Conservation (phyloP, 2,113 vertebrate species). For the Notarius quadriscutis region DNA sequence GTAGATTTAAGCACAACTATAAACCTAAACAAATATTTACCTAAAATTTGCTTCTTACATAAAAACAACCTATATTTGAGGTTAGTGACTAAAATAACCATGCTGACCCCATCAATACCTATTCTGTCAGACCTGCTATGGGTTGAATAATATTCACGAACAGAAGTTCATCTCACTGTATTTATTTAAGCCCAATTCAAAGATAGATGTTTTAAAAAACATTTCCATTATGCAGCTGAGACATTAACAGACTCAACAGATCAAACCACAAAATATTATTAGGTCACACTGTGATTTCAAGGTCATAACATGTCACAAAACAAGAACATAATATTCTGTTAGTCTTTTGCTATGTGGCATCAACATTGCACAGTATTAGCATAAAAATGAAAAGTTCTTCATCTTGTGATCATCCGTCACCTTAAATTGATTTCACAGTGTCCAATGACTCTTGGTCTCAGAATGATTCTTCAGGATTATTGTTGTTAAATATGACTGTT, state of each 20-base stretch:
- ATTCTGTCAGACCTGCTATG: conserved; percentile 4
- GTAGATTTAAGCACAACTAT: not conserved
- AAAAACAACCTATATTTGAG: not conserved
- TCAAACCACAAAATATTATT: conserved; percentile 16
- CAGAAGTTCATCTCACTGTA: conserved; percentile 3
- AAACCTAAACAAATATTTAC: not conserved
- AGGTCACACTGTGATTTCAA: not conserved
- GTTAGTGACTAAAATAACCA: not conserved
- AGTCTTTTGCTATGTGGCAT: conserved; percentile 12
- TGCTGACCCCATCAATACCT: not conserved
- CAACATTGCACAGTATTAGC: not conserved
- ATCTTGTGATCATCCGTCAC: conserved; percentile 17
- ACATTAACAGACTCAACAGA: conserved; percentile 4
- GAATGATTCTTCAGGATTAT: conserved; percentile 30
- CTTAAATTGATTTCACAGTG: conserved; percentile 34
- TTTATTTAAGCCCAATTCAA: conserved; percentile 28
- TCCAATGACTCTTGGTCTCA: conserved; percentile 33
- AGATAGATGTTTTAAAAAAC: conserved; percentile 23
- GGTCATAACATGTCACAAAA: not conserved
- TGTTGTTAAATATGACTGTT: conserved; percentile 51
- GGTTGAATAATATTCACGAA: not conserved
- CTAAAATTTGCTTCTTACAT: not conserved
- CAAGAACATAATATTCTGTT: not conserved
- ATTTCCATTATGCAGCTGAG: not conserved
- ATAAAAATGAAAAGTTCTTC: conserved; percentile 35